A percentile compares a stretch with the other conserved stretches of the same genome.
Evolutionary conservation across 1,140 invertebrate genomes (phyloP).

Genomic region (Drosophila carrolli): DNA sequence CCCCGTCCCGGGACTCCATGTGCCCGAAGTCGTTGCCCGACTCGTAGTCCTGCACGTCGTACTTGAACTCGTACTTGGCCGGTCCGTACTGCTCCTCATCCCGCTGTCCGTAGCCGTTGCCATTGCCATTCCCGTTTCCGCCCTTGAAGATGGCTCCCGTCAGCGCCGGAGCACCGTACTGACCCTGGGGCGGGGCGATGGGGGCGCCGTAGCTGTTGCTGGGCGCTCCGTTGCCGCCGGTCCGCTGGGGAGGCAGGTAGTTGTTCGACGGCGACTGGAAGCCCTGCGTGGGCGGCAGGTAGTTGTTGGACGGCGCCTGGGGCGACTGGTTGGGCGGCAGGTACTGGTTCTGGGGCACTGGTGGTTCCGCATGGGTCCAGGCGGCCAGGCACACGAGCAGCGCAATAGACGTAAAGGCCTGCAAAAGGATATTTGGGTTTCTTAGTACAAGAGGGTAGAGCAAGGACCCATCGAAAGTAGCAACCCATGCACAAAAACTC

Average conservation of each 20-base stretch:
- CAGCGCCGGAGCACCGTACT: conserved; percentile 84
- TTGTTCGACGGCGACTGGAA: conserved; percentile 76
- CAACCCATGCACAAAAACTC: neutral
- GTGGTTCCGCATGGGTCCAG: conserved; percentile 84
- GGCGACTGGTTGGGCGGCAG: conserved; percentile 85
- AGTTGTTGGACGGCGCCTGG: conserved; percentile 76
- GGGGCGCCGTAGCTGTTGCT: conserved; percentile 84
- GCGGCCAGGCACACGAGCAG: conserved; percentile 77
- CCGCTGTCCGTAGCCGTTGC: conserved; percentile 70
- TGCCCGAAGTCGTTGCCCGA: conserved; percentile 90
- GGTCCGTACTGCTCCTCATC: conserved; percentile 86
- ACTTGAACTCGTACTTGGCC: conserved; percentile 91
- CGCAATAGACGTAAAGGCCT: conserved; percentile 83
- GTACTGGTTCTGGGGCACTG: conserved; percentile 86
- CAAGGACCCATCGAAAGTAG: neutral
- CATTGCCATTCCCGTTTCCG: conserved; percentile 57
- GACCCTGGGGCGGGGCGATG: conserved; percentile 78
- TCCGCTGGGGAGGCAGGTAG: conserved; percentile 77
- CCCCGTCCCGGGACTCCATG: conserved; percentile 89
- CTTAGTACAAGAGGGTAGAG: neutral
- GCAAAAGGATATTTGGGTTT: neutral
- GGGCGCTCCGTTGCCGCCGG: conserved; percentile 62
- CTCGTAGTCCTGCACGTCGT: conserved; percentile 89
- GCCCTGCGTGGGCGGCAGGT: conserved; percentile 76
- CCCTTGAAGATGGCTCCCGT: conserved; percentile 85